Base-by-base conservation (phyloP, 2,113 vertebrate genomes). In the Hystrix cristata region DNA sequence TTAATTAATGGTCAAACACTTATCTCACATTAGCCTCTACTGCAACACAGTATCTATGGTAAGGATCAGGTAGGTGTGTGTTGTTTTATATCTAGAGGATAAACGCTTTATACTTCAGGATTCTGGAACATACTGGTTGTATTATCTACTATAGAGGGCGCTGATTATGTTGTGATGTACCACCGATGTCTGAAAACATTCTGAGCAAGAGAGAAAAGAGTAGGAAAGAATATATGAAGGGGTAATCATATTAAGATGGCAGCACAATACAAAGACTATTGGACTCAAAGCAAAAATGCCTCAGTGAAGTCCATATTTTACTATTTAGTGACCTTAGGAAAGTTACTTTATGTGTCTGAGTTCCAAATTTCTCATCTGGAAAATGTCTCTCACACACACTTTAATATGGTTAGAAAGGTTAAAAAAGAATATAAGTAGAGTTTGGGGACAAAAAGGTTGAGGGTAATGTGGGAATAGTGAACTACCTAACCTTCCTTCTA, bases 21-120 rank as follows among this genome's bases (percentile, higher is more conserved):
- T 85, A 51, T 79, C 55, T 91, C 38, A 62, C 79, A 90, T 79
- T 65, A 46, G 23, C 48, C n/a, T 95, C n/a, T 60, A 76, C 14
- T 80, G 86, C 78, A 89, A 65, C 6, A 23, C 53, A 95, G 19
- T 21, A 53, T 78, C 14, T 43, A 7, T 83, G 31, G 23, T 87
- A 85, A 79, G 38, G 53, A 89, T 18, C 21, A 91, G 5, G n/a
- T 57, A 62, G 19, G 87, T 57, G 7, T 78, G 3, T 71, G 65
- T 43, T 83, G 15, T 78, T 85, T 85, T 72, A 89, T 78, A 84
- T 90, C 53, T 87, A 93, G 43, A 96, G 53, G 59, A 88, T 83
- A 90, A 95, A 84, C 15, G 95, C 83, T 96, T 87, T 81, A 69
- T 80, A 74, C 48, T 71, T 89, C 62, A 69, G 19, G 80, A 90